Evolutionary conservation across 2,113 vertebrate genomes (phyloP), one percentile per base, ranked within the genome.

Genomic region (Odontesthes bonariensis): DNA sequence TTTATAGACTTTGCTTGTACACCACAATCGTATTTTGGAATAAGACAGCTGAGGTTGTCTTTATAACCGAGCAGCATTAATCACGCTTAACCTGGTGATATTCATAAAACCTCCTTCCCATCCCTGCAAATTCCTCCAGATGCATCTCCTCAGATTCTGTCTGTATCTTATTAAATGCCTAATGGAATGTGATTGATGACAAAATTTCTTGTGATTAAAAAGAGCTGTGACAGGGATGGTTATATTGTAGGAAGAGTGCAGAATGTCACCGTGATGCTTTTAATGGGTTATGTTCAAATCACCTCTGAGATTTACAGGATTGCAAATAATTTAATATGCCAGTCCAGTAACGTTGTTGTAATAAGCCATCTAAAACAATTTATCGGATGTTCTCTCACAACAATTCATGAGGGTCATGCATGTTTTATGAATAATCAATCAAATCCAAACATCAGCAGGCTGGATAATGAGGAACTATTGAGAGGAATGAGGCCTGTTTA

Each of bases 281-380:
- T 89, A 87, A 93, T 89, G 80, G 77, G 67, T 89, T 85, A 83
- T 91, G 91, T 89, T 91, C 85, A 86, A 91, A 92, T 89, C 58
- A 65, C 77, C 47, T 70, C 73, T 22, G 77, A 90, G 83, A 91
- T 91, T 94, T 91, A 92, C 83, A 88, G 83, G 87, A 90, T 87
- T 78, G 80, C 81, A 86, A 87, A 93, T 91, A 87, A 90, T 92
- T 93, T 88, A 91, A 91, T 91, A 90, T 91, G 88, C 90, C 81
- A 73, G 84, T 82, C 88, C 82, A 81, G 89, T 91, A 88, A 88
- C 89, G 68, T 69, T 92, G 87, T 91, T 93, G 88, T 93, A 94
- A 94, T 94, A 93, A 93, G 93, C 90, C 91, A 94, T 94, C 91
- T 90, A 89, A 93, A 93, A 93, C 91, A 92, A 93, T 94, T 93